A percentile compares a stretch with the other conserved stretches of the same genome.
Evolutionary conservation across 2,797 vertebrate species (phyloP).

Genomic region (Trachurus trachurus): DNA sequence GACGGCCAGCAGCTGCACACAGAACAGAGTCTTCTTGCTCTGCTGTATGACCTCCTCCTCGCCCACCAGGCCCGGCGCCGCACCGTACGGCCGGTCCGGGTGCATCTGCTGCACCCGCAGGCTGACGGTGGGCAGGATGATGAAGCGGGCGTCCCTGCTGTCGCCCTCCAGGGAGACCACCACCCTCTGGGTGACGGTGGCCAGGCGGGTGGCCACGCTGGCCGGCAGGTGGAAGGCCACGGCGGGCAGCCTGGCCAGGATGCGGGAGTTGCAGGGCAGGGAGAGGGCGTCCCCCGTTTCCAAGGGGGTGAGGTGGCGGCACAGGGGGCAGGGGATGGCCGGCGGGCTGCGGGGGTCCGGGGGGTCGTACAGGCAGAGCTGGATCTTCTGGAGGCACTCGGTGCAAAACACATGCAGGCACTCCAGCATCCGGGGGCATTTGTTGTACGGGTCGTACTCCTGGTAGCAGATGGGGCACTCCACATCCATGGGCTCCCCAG

Average conservation of each 20-base stretch:
- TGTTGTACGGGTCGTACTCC: slow-evolving; percentile 85
- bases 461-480: slow-evolving; percentile 89
- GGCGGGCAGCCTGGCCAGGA: slow-evolving; percentile 77
- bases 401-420: slow-evolving; percentile 88
- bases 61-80: slow-evolving; percentile 48
- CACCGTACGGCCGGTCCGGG: slow-evolving; percentile 39
- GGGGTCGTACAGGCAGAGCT: slow-evolving; percentile 72
- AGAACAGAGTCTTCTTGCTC: slow-evolving; percentile 76
- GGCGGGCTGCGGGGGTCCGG: slow-evolving; percentile 48
- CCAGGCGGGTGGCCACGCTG: slow-evolving; percentile 56
- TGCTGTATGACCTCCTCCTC: slow-evolving; percentile 74
- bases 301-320: slow-evolving; percentile 84
- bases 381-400: slow-evolving; percentile 86
- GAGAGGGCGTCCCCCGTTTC: slow-evolving; percentile 71
- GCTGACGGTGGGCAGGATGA: slow-evolving; percentile 88
- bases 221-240: slow-evolving; percentile 68
- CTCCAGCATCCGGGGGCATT: slow-evolving; percentile 86
- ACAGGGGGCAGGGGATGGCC: slow-evolving; percentile 86
- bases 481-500: slow-evolving; percentile 79
- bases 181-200: slow-evolving; percentile 83
- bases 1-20: slow-evolving; percentile 83
- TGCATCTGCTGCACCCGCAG: slow-evolving; percentile 87
- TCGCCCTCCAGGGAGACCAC: slow-evolving; percentile 83
- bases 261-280: slow-evolving; percentile 82
- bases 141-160: slow-evolving; percentile 77